phyloP scores from a whole-genome alignment of 1,140 invertebrate species.

The Bombus vancouverensis region DNA sequence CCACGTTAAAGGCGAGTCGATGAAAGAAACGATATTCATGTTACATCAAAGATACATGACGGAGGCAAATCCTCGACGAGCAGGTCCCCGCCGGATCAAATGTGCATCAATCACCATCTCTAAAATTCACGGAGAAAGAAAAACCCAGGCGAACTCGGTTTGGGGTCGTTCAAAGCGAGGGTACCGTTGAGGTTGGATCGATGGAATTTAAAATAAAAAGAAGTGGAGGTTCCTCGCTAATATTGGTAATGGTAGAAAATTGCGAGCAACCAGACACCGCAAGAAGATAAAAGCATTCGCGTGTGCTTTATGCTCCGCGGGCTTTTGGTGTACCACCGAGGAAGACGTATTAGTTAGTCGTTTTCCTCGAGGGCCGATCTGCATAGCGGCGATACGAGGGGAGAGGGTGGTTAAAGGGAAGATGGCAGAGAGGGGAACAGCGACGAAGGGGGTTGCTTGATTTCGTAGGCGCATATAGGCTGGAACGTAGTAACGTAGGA shows the following conservation, averaged over 20 bases:
- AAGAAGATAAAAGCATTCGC: conserved; percentile 51
- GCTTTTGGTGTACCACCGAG: conserved; percentile 36
- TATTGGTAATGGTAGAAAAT: conserved; percentile 47
- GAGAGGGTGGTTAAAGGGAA: background rate
- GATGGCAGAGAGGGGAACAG: background rate
- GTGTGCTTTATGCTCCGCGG: conserved; percentile 44
- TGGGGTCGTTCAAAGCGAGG: background rate
- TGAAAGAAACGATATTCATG: background rate
- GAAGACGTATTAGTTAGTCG: conserved; percentile 52
- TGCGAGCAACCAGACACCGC: conserved; percentile 28
- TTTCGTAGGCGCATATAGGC: conserved; percentile 63
- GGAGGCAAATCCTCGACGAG: background rate
- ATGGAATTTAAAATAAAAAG: conserved; percentile 47
- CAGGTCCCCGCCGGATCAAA: conserved; percentile 1
- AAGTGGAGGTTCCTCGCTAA: background rate
- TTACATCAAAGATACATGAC: background rate
- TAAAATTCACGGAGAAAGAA: conserved; percentile 4
- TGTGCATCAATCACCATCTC: conserved; percentile 18
- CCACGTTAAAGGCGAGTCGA: fast-evolving
- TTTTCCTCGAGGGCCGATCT: conserved; percentile 54
- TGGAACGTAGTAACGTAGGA: conserved; percentile 55
- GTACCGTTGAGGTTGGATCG: background rate
- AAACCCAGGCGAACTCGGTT: background rate
- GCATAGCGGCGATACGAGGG: background rate
- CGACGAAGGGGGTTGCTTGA: conserved; percentile 38